phyloP scores from a whole-genome alignment of 1,140 invertebrate genomes.

The Probaryconus sp. region DNA sequence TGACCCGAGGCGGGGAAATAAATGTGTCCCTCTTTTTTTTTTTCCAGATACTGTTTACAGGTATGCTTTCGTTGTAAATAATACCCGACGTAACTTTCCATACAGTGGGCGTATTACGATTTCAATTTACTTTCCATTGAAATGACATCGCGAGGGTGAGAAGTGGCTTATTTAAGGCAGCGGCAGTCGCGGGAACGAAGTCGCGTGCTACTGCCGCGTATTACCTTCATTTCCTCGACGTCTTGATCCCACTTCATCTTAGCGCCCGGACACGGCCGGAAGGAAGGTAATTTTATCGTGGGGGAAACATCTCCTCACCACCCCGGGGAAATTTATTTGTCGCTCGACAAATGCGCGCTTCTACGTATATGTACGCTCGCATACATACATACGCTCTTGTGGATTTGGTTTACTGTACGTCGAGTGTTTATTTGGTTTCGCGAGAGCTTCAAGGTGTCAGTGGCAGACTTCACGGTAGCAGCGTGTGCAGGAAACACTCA shows the following conservation, averaged over 20 bases:
- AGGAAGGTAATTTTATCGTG: conserved; percentile 61
- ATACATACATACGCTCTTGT: conserved; percentile 8
- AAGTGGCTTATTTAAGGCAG: conserved; percentile 20
- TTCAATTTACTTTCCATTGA: conserved; percentile 45
- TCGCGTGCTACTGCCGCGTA: conserved; percentile 26
- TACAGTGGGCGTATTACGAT: conserved; percentile 14
- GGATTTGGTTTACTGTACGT: conserved; percentile 33
- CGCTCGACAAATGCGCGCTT: conserved; percentile 15
- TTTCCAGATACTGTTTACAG: no score
- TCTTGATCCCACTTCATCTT: conserved; percentile 56
- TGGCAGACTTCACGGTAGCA: conserved; percentile 58
- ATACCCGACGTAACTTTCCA: conserved; percentile 20
- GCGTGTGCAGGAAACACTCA: conserved; percentile 63
- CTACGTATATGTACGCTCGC: conserved; percentile 8
- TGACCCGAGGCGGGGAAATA: no score
- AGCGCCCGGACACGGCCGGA: conserved; percentile 38
- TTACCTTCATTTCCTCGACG: conserved; percentile 48
- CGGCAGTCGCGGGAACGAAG: neutral
- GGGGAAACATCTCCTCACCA: conserved; percentile 10
- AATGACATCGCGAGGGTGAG: conserved; percentile 12
- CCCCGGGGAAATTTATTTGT: conserved; percentile 57
- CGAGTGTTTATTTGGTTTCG: conserved; percentile 38
- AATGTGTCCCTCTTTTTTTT: no score
- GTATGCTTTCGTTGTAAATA: no score
- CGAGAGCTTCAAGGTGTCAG: conserved; percentile 64